A percentile compares a stretch with the other conserved stretches of the same genome.
Conservation (phyloP, 2,113 vertebrate genomes). For the Trinectes maculatus region DNA sequence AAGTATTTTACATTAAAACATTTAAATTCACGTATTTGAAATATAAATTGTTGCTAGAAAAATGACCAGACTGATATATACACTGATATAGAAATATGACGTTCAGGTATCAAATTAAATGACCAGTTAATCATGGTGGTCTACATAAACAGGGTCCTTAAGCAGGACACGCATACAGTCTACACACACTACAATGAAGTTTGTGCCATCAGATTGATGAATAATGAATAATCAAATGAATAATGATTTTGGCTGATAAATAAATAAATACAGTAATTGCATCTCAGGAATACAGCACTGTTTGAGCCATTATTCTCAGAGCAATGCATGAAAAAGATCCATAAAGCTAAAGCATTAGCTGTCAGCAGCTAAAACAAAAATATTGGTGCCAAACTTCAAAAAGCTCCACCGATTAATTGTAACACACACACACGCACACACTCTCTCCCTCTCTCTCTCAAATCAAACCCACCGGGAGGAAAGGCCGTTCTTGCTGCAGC, state of each 20-base stretch:
- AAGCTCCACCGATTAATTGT: slow-evolving; percentile 39
- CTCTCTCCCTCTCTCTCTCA: slow-evolving; percentile 12
- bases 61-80: neutral
- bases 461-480: slow-evolving; percentile 88
- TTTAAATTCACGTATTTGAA: too few relatives aligned
- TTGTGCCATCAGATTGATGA: too few relatives aligned
- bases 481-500: slow-evolving; percentile 92
- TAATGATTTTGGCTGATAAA: neutral
- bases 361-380: slow-evolving; percentile 9
- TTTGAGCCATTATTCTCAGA: neutral
- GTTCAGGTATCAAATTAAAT: too few relatives aligned
- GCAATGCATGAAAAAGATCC: slow-evolving; percentile 7
- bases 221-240: neutral
- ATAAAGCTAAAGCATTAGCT: neutral
- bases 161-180: neutral
- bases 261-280: neutral
- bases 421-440: slow-evolving; percentile 26
- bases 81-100: too few relatives aligned
- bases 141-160: neutral
- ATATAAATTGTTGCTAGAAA: neutral
- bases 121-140: neutral
- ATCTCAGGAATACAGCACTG: neutral
- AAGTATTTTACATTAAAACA: too few relatives aligned
- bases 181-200: too few relatives aligned
- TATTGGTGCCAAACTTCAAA: slow-evolving; percentile 32